Evolutionary conservation across 2,888 invertebrate species (phyloP).

Genomic region (Agonopterix alstromeriana): DNA sequence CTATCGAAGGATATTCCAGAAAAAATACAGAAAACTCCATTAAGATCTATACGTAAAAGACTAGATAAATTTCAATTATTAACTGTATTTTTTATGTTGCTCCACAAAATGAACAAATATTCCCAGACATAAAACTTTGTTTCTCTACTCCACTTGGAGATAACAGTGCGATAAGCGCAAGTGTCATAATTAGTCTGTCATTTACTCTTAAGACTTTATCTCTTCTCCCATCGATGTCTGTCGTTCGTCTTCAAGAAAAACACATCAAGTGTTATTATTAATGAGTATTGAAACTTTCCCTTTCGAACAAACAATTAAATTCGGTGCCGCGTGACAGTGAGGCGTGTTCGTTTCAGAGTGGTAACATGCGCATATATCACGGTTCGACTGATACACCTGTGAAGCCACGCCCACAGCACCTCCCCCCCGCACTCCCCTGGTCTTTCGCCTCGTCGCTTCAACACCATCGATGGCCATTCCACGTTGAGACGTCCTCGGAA

Average conservation of each 20-base stretch:
- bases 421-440: constrained; percentile 35
- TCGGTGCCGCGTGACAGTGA: constrained; percentile 55
- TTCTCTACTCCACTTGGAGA: constrained; percentile 1
- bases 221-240: constrained; percentile 30
- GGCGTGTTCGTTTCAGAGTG: constrained; percentile 63
- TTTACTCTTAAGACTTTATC: constrained; percentile 39
- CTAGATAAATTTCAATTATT: too few relatives aligned
- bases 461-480: constrained; percentile 44
- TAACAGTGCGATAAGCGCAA: constrained; percentile 8
- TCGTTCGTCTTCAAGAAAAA: constrained; percentile 9
- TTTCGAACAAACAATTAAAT: constrained; percentile 51
- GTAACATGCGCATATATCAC: constrained; percentile 72
- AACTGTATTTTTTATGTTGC: too few relatives aligned
- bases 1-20: too few relatives aligned
- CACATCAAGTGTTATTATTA: constrained; percentile 22
- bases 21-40: too few relatives aligned
- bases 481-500: constrained; percentile 46
- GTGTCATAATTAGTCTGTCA: constrained; percentile 45
- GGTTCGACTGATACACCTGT: constrained; percentile 65
- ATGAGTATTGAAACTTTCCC: constrained; percentile 45
- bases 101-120: too few relatives aligned
- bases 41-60: too few relatives aligned
- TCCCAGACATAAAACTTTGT: background rate
- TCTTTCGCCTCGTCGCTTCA: constrained; percentile 55
- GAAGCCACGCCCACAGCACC: constrained; percentile 41